Evolutionary conservation across 2,888 invertebrate genomes (phyloP).

Genomic region (Sphaerophoria rueppellii): DNA sequence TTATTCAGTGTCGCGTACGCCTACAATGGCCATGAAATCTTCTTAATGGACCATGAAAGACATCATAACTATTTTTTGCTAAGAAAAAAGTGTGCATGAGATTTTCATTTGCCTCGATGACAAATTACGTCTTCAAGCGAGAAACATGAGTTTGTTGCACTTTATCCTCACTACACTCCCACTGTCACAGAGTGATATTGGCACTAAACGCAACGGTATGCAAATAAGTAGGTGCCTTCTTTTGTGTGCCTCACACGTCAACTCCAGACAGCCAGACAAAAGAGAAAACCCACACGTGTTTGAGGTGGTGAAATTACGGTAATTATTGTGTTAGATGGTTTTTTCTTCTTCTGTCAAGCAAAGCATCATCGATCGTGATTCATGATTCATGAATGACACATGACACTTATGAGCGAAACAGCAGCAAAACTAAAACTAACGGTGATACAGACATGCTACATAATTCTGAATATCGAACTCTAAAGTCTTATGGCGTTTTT

Average conservation of each 20-base stretch:
- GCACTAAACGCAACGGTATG: constrained; percentile 50
- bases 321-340: constrained; percentile 38
- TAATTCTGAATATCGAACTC: no score
- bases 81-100: constrained; percentile 56
- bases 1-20: constrained; percentile 70
- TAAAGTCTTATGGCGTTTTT: no score
- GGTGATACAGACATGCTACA: no score
- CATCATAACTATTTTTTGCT: constrained; percentile 59
- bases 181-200: constrained; percentile 51
- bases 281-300: constrained; percentile 50
- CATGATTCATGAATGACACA: constrained; percentile 12
- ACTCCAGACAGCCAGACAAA: constrained; percentile 31
- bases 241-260: constrained; percentile 19
- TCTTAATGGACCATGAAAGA: constrained; percentile 72
- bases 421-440: no score
- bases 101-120: constrained; percentile 71
- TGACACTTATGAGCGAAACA: neutral
- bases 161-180: constrained; percentile 44
- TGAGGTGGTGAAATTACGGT: constrained; percentile 56
- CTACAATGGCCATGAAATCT: constrained; percentile 71
- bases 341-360: neutral
- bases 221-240: constrained; percentile 34
- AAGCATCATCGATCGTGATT: constrained; percentile 1
- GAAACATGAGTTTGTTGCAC: constrained; percentile 60
- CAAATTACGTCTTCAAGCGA: constrained; percentile 70